Percentiles rank a stretch among this genome's conserved stretches.
Conservation (phyloP, 2,797 vertebrate species). For the Diceros bicornis region DNA sequence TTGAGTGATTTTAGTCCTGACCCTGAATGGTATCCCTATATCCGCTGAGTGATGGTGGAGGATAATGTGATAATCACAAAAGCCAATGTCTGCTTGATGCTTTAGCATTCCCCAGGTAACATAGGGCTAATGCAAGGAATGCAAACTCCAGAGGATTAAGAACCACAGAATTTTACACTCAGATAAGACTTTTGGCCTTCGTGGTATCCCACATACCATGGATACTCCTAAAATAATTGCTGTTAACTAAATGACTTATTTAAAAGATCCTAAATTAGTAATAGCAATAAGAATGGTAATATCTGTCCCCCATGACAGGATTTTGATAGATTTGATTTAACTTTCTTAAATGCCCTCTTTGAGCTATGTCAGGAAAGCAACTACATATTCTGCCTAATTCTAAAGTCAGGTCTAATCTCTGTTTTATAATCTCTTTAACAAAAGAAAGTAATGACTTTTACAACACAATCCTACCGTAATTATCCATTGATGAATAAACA, state of each 20-base stretch:
- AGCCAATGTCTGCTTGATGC: not conserved
- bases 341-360: not conserved
- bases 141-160: not conserved
- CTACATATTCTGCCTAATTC: not conserved
- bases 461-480: not conserved
- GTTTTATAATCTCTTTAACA: slow-evolving; percentile 23
- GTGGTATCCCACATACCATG: not conserved
- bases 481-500: not conserved
- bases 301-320: not conserved
- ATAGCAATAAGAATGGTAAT: not conserved
- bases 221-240: not conserved
- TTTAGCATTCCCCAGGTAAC: not conserved
- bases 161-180: not conserved
- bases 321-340: not conserved
- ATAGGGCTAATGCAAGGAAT: not conserved
- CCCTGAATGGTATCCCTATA: not conserved
- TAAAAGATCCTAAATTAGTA: not conserved
- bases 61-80: not conserved
- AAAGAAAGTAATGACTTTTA: not conserved
- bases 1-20: not conserved
- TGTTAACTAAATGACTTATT: not conserved
- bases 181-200: not conserved
- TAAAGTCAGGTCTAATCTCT: not conserved
- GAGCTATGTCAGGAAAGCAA: not conserved
- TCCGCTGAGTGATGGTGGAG: not conserved